phyloP scores from a whole-genome alignment of 2,797 vertebrate species.

The Oryzias sinensis region DNA sequence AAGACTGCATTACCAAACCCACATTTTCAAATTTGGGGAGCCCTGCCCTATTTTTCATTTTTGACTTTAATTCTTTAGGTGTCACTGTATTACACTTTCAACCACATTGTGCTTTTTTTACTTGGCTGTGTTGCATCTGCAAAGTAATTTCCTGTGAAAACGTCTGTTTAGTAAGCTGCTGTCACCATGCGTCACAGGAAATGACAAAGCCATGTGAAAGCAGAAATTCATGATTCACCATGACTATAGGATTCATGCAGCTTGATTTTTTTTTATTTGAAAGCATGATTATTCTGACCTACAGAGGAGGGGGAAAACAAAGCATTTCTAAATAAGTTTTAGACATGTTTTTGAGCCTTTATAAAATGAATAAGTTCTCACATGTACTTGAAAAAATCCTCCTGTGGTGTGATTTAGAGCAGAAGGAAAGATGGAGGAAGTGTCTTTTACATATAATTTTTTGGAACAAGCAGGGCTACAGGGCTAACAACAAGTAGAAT shows the following conservation, averaged over 20 bases:
- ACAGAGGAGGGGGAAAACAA: not conserved
- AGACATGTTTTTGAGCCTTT: not conserved
- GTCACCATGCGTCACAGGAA: not conserved
- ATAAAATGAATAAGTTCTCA: not conserved
- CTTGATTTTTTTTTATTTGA: constrained; percentile 6
- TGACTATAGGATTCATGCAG: not conserved
- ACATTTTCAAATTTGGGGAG: not conserved
- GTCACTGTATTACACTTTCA: no score
- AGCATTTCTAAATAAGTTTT: constrained; percentile 1
- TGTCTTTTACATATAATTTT: constrained; percentile 12
- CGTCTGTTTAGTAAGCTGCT: constrained; percentile 4
- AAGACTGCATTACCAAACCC: not conserved
- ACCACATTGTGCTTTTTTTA: not conserved
- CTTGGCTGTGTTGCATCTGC: not conserved
- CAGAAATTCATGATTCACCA: constrained; percentile 5
- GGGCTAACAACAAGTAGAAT: constrained; percentile 13
- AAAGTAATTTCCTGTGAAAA: constrained; percentile 6
- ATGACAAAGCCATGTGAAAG: constrained; percentile 10
- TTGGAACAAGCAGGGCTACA: constrained; percentile 6
- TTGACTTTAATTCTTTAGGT: no score
- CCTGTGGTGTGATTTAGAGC: not conserved
- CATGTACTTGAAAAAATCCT: constrained; percentile 1
- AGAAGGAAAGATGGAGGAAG: not conserved
- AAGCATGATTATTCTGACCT: no score
- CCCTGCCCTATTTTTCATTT: no score